Base-by-base conservation (phyloP, 2,113 vertebrate genomes). In the Megaptera novaeangliae region DNA sequence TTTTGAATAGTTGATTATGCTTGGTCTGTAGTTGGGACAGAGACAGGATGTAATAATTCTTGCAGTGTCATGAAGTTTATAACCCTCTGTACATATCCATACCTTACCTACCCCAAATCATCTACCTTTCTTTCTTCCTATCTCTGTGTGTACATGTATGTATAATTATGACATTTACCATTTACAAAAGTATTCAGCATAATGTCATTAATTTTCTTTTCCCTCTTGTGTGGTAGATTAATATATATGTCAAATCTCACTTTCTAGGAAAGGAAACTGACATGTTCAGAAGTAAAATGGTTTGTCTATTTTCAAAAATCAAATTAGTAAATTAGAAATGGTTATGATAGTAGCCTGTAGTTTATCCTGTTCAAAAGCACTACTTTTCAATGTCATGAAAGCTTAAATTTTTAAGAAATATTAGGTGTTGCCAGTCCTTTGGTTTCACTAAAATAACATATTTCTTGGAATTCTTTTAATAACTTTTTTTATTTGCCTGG, bases 131-230 rank as follows among this genome's bases (percentile, higher is more conserved):
- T 34, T 3, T 64, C 20, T 55, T 8, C 55, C 8, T 15, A n/a
- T 66, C 6, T 41, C 3, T 83, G 17, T 84, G 27, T 74, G 5
- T 71, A 29, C 25, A 36, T 44, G 15, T 36, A 15, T 59, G 5
- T 85, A 39, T 15, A 88, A 20, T 39, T 81, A n/a, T 52, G 59
- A 23, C 10, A 41, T 63, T 94, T 88, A 64, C 61, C 68, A 31
- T 92, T 94, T 87, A 20, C 27, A 69, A 17, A 69, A 64, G 36
- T 17, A 34, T 68, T 94, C 27, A 63, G 34, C 25, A 72, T 81
- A 87, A 82, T 85, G 31, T 66, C 44, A 39, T 89, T 92, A 82
- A 66, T 83, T 92, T 95, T 96, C 59, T 84, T 91, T 91, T 36
- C 34, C 72, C 21, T 61, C 14, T 69, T 88, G n/a, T 21, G 69